Conservation (phyloP, 1,140 invertebrate species). For the Piezodorus guildinii region DNA sequence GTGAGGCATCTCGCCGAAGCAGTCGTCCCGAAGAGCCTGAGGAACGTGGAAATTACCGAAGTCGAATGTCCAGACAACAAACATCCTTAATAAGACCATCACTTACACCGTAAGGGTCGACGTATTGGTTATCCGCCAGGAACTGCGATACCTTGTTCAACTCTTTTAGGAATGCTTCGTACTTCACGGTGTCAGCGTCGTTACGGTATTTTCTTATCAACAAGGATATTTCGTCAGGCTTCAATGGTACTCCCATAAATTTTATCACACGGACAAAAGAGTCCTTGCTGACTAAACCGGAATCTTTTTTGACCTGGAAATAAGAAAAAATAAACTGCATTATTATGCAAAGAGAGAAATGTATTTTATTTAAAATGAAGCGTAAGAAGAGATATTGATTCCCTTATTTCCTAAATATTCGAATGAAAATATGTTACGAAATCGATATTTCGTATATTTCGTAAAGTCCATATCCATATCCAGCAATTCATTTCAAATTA, state of each 20-base stretch:
- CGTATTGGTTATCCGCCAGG: background rate
- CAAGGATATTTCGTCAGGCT: background rate
- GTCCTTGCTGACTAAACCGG: slow-evolving; percentile 4
- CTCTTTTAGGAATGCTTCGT: slow-evolving; percentile 12
- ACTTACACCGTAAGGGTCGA: slow-evolving; percentile 13
- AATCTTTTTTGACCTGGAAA: slow-evolving; percentile 3
- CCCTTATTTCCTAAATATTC: no score
- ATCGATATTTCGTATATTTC: no score
- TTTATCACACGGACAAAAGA: background rate
- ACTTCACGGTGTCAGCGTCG: slow-evolving; percentile 6
- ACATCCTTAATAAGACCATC: no score
- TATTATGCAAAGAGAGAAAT: no score
- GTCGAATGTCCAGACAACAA: background rate
- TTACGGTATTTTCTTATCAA: slow-evolving; percentile 7
- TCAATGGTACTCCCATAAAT: background rate
- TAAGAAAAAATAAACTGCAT: no score
- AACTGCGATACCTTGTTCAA: background rate
- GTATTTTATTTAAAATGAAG: no score
- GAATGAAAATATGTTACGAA: no score
- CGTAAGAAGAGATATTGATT: no score
- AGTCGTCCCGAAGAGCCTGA: background rate
- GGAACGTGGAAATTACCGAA: background rate
- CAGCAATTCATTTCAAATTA: no score
- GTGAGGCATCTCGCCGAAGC: background rate
- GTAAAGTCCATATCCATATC: no score